Evolutionary conservation across 2,113 vertebrate species (phyloP), one percentile per base, ranked within the genome.

Genomic region (Solea solea): DNA sequence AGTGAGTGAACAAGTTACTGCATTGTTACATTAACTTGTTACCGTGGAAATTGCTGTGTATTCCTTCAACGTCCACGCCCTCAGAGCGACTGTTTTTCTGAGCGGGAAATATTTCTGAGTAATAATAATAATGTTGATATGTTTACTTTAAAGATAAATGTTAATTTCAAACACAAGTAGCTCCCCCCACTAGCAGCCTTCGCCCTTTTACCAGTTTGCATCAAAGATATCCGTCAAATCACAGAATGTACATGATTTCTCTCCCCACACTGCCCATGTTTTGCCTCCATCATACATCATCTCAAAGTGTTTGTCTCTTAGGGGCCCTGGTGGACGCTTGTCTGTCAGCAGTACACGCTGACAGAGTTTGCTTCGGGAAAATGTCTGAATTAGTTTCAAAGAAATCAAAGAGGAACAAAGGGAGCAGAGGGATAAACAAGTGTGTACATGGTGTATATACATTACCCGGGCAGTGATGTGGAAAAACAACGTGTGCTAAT

Each of bases 191-290:
- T 4, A 34, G 34, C 34, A 34, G 34, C 34, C 5, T 6, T 77
- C 71, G 79, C 81, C 69, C 79, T 77, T 75, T 73, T 70, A 44
- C 64, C 41, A 51, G 59, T 85, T 71, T 86, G 60, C 57, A 42
- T 88, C 82, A 89, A 63, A 76, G 57, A 76, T 44, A 81, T 72
- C 78, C 52, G 52, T 80, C 78, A 88, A 84, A 89, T 88, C 69
- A 82, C 44, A 83, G 52, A 56, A 59, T 41, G 0, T 46, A 48
- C 63, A 73, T 21, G 12, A 21, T 74, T 71, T 84, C 74, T 49
- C 55, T 69, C 58, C 46, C 65, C 12, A 40, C 1, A 0, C 58
- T 73, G 49, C 39, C 66, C 64, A 66, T 72, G 62, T 72, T 49
- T 59, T 74, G 55, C 44, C 69, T 44, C 59, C 55, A 53, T 75